Conservation (phyloP, 2,113 vertebrate genomes). For the Ageneiosus marmoratus region DNA sequence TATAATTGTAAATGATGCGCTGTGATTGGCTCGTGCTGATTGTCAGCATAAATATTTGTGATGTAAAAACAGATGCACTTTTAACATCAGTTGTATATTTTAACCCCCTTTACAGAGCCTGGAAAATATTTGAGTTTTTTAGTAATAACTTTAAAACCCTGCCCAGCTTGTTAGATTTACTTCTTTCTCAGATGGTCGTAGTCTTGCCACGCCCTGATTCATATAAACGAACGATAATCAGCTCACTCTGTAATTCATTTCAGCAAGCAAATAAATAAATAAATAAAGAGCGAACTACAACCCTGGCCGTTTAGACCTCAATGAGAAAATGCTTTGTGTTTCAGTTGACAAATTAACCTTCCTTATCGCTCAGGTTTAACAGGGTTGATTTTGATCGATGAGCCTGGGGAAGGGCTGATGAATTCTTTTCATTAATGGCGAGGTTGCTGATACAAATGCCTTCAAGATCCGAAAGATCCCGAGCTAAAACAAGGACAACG, state of each 20-base stretch:
- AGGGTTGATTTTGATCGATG: slow-evolving; percentile 58
- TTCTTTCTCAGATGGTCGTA: background rate
- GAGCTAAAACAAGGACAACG: slow-evolving; percentile 36
- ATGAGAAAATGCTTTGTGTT: slow-evolving; percentile 30
- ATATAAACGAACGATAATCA: background rate
- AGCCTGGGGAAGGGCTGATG: slow-evolving; percentile 52
- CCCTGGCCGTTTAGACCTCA: background rate
- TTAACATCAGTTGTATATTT: background rate
- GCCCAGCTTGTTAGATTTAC: background rate
- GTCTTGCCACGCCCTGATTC: too few relatives aligned
- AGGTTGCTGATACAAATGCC: slow-evolving; percentile 46
- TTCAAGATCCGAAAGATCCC: slow-evolving; percentile 24
- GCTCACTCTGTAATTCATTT: background rate
- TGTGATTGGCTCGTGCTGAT: background rate
- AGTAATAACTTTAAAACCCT: background rate
- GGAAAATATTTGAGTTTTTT: background rate
- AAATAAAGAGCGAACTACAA: background rate
- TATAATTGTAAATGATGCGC: background rate
- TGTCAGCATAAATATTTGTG: background rate
- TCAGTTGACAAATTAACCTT: slow-evolving; percentile 54
- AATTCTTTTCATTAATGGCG: slow-evolving; percentile 60
- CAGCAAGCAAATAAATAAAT: background rate
- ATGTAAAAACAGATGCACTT: background rate
- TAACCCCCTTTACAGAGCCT: background rate
- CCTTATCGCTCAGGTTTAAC: slow-evolving; percentile 58